Evolutionary conservation across 2,113 vertebrate species (phyloP), one percentile per base, ranked within the genome.

Genomic region (Prinia subflava): DNA sequence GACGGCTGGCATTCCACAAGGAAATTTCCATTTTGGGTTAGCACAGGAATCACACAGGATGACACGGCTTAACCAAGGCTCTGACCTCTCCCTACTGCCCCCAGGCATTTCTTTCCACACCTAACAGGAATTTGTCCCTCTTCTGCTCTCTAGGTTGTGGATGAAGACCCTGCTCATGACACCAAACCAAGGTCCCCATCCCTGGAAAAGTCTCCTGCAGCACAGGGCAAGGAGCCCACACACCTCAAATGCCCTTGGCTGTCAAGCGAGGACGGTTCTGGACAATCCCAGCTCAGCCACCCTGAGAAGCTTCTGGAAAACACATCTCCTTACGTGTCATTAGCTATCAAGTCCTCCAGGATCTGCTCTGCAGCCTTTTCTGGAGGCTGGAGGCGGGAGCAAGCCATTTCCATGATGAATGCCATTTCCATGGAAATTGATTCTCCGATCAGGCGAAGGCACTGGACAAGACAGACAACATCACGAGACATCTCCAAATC

Each of bases 351-450:
- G 96, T 98, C 98, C 86, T 99, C 98, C 97, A 99, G 95, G 89
- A 99, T 98, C 78, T 98, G 98, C 71, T 99, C 98, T 18, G 99
- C 99, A 8, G 98, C 98, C 95, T 97, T 98, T 97, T 99, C 99
- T 59, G 99, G 99, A 80, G 99, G 98, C 96, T 99, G 98, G 53
- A 99, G 97, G 74, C 98, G 98, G 64, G 98, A 98, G 97, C 99
- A 98, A 79, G 98, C 98, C 84, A 98, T 98, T 96, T 99, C 99
- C 99, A 99, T 99, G 94, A 98, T 95, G 47, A 98, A 98, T 7
- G 98, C 98, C 98, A 99, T 98, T 65, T 99, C 98, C 37, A 97
- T 96, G 65, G 98, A 98, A 49, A 99, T 96, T 2, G 98, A 98
- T 74, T 99, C 98, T 39, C 98, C 98, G 60, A 99, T 97, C 96